Base-by-base conservation (phyloP, 2,888 invertebrate species). In the Sesia bembeciformis region DNA sequence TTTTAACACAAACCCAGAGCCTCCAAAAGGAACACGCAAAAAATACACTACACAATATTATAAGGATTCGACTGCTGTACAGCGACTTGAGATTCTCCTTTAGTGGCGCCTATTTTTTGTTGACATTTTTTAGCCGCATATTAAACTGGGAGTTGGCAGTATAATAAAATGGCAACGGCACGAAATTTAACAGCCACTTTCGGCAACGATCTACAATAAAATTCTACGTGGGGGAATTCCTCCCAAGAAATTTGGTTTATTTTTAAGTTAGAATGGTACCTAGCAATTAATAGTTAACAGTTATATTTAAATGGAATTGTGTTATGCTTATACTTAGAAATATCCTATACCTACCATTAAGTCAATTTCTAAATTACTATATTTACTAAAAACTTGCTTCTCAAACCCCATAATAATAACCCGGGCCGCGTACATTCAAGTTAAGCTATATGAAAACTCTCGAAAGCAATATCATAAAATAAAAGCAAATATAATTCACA, bases 71-170 rank as follows among this genome's bases (percentile, higher is more conserved):
- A 70, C 76, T 80, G 82, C 70, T 67, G 76, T 75, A 70, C 70
- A 66, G 66, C 65, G 66, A 63, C 62, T 64, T 61, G 67, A 68
- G 76, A 74, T 75, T 76, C 77, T 78, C 70, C 70, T 70, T 67
- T 69, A 74, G 77, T 86, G 88, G 88, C 88, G 88, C 88, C 88
- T 87, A 76, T 84, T 89, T 89, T 88, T 89, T 88, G 81, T 78
- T 58, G 65, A 71, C 65, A 80, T 78, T 84, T 86, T 86, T 86
- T 82, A 73, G 72, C 66, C 73, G 72, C 76, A 78, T 79, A 82
- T 80, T 78, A 80, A 78, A 80, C 72, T 70, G 71, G 68, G 74
- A 81, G 73, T 77, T 84, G 81, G 78, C 78, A 72, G 71, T 65
- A 77, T 78, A 80, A 86, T 88, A 88, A 87, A 88, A 84, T 84